These are phyloP conservation scores for Bombylius major DNA, from an alignment of 2,888 invertebrate species.

Conservation along the genomic window DNA sequence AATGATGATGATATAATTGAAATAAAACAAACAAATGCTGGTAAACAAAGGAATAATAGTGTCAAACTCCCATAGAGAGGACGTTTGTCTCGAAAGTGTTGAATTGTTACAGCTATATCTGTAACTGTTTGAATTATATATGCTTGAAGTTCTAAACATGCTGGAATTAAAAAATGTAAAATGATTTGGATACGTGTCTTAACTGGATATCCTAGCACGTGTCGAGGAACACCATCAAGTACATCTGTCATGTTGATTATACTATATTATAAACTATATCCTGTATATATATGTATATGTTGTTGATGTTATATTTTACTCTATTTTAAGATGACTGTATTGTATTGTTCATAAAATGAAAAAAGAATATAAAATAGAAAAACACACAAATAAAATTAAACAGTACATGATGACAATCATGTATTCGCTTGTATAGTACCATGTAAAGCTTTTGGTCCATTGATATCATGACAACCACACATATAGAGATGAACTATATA, in stretches of 20 bases:
- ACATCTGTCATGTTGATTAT: constrained; percentile 13
- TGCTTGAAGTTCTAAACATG: constrained; percentile 44
- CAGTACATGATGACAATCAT: too few species aligned
- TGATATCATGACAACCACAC: too few species aligned
- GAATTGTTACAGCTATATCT: constrained; percentile 51
- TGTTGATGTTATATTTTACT: too few species aligned
- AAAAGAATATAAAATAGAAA: too few species aligned
- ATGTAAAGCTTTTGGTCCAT: too few species aligned
- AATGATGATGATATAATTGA: constrained; percentile 47
- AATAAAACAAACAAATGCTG: constrained; percentile 44
- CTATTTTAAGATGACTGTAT: too few species aligned
- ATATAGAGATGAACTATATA: too few species aligned
- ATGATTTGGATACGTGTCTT: constrained; percentile 32
- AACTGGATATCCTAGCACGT: constrained; percentile 29
- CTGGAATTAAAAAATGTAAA: constrained; percentile 41
- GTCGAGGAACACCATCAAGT: constrained; percentile 25
- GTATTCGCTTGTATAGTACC: too few species aligned
- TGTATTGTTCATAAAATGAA: too few species aligned
- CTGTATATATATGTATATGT: too few species aligned
- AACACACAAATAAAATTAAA: too few species aligned
- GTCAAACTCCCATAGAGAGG: constrained; percentile 40
- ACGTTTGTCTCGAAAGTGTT: constrained; percentile 49
- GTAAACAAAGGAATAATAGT: constrained; percentile 39
- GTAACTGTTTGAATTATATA: constrained; percentile 55
- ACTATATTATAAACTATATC: too few species aligned